Conservation (phyloP, 1,140 invertebrate genomes). For the Whitmania pigra region DNA sequence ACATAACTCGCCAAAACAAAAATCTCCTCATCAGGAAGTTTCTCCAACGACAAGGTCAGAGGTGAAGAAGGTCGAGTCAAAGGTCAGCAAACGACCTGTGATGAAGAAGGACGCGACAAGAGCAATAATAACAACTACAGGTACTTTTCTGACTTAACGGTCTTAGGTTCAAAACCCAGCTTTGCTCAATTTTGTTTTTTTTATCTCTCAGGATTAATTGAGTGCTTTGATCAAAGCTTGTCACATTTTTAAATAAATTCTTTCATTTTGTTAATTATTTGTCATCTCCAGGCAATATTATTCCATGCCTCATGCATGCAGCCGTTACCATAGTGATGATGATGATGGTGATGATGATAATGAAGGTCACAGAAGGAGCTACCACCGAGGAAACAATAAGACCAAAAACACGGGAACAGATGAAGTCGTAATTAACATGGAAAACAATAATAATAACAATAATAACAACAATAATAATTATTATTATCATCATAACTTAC, state of each 20-base stretch:
- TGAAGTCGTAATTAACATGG: neutral
- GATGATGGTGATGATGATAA: conserved; percentile 1
- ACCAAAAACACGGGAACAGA: neutral
- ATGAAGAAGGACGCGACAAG: too few relatives aligned
- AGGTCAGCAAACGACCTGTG: too few relatives aligned
- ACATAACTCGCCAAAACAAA: too few relatives aligned
- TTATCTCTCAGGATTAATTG: neutral
- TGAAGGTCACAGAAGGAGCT: neutral
- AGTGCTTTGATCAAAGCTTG: neutral
- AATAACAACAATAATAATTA: neutral
- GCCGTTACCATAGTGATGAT: neutral
- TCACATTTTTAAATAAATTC: too few relatives aligned
- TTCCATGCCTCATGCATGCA: neutral
- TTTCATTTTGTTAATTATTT: too few relatives aligned
- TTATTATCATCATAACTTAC: neutral
- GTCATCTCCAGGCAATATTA: neutral
- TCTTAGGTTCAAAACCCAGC: neutral
- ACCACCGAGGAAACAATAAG: neutral
- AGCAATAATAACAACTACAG: too few relatives aligned
- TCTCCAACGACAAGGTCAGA: too few relatives aligned
- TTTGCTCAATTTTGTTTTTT: neutral
- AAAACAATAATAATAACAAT: neutral
- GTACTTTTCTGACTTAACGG: neutral
- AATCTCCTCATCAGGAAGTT: too few relatives aligned
- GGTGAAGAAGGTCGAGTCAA: too few relatives aligned